phyloP scores from a whole-genome alignment of 2,888 invertebrate genomes.

The Pherbina coryleti region DNA sequence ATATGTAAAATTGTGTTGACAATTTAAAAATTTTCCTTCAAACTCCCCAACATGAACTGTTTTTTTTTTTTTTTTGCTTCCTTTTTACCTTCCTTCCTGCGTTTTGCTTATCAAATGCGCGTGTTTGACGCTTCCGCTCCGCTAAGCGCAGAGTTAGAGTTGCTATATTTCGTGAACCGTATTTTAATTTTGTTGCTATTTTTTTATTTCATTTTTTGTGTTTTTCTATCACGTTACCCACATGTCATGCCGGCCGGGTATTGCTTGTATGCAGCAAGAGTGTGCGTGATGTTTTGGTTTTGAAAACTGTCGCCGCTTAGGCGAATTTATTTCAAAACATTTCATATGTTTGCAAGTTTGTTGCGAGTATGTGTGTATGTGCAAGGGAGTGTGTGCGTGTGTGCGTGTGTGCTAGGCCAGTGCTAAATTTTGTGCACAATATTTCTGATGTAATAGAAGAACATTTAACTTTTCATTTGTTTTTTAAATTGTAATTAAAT shows the following conservation, averaged over 20 bases:
- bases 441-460: background rate
- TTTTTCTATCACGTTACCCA: background rate
- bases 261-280: background rate
- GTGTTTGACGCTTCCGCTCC: constrained; percentile 14
- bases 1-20: background rate
- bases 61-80: too few species aligned
- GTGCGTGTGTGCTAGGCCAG: background rate
- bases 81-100: background rate
- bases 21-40: too few species aligned
- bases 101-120: background rate
- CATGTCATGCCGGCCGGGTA: background rate
- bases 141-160: background rate
- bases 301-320: constrained; percentile 5
- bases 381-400: background rate
- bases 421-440: background rate
- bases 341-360: background rate
- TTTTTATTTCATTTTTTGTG: background rate
- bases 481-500: constrained; percentile 22
- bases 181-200: background rate
- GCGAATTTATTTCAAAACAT: background rate
- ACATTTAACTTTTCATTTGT: background rate
- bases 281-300: constrained; percentile 4
- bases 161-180: background rate
- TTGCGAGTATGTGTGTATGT: background rate
- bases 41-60: too few species aligned